Base-by-base conservation (phyloP, 1,140 invertebrate species). In the Lasaia peninsularis region DNA sequence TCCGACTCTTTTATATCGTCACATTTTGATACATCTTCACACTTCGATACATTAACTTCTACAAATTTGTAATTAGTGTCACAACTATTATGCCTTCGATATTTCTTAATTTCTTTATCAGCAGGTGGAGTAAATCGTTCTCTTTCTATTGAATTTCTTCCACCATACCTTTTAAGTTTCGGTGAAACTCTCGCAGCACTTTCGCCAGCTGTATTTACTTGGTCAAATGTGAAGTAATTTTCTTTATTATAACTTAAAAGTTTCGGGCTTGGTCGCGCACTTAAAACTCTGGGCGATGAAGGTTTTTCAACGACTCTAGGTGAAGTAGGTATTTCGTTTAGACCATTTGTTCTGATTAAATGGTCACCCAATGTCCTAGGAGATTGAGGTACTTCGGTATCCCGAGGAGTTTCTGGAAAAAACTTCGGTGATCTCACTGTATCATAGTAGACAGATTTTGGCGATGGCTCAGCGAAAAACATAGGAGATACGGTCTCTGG, bases 221-320 rank as follows among this genome's bases (percentile, higher is more conserved):
- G 73, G 35, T 88, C 86, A 55, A 88, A 88, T 2, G 80, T 86
- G 35, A 88, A 88, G 57, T 87, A 88, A 62, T 88, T 88, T 50
- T 88, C 86, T 59, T 88, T 86, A 63, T 88, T 88, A 64, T 72
- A 75, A 71, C 76, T 85, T 65, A 76, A 72, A 24, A 88, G 69
- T 73, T 86, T 88, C 31, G 85, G 85, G 52, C 85, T 88, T 32
- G 81, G 77, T 66, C 73, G 73, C 48, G 75, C 74, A 62, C 76
- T 85, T 35, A 82, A 35, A 16, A 89, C 58, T 69, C 79, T 78
- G 7, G 88, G 88, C 3, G 88, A 89, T 51, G 71, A 80, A 5
- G 85, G 81, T 64, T 86, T 86, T 37, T 89, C 53, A 28, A 40
- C 14, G 10, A 88, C 55, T 69, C 78, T 78, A 8, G 88, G 88